Base-by-base conservation (phyloP, 1,140 invertebrate species). In the Pinna nobilis region DNA sequence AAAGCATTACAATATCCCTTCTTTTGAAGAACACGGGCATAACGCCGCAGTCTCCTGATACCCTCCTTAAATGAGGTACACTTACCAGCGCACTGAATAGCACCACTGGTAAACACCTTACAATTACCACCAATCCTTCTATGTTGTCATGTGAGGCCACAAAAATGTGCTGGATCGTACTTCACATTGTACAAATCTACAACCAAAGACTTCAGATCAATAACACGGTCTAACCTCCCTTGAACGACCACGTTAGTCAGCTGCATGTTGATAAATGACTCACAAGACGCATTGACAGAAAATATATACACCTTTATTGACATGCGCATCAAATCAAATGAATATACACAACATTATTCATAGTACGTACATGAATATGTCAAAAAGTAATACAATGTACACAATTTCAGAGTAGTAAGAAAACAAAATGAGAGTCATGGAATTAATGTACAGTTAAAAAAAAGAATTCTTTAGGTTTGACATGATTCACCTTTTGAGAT, bases 191-290 rank as follows among this genome's bases (percentile, higher is more conserved):
- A 18, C 7, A 69, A 15, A 33, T 13, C 32, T 15, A 23, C 1
- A 2, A 20, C 37, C 28, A 69, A 23, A 18, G 15, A n/a, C 11
- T 28, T 0, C 7, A 70, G 37, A 30, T 70, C 57, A 6, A 70
- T 15, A 30, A 33, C 25, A 70, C 57, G 37, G 25, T 37, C 55
- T 23, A 70, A 50, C 3, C 37, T 23, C 28, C 15, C 67, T 23
- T 60, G 55, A n/a, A 60, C 55, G 6, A 60, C 67, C 28, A 70
- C 67, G 57, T 60, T 70, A 4, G 65, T 68, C 37, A 68, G 20
- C 20, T 30, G 35, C 65, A 68, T 68, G 33, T 33, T 37, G 33
- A 37, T 15, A 33, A 60, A 60, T 60, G 57, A 60, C 9, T 37
- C 2, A 44, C n/a, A 44, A 44, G 39, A 60, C 57, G 13, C 2